Evolutionary conservation across 1,140 invertebrate species (phyloP), one percentile per base, ranked within the genome.

Genomic region (Drosophila kikkawai): DNA sequence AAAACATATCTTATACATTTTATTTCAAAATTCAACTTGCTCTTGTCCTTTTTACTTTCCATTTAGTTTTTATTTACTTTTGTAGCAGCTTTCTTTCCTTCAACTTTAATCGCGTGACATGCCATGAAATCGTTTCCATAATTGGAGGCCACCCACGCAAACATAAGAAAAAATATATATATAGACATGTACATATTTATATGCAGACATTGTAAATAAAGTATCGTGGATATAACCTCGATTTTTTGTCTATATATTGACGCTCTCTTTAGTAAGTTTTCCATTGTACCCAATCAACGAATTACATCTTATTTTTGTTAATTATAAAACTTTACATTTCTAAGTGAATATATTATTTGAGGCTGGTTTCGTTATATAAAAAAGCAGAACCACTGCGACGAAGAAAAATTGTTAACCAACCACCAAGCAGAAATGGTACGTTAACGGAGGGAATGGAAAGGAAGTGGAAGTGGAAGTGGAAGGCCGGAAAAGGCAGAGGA

Each of bases 31-130:
- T 29, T 6, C 5, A 29, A 29, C 26, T 5, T 7, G 26, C 26
- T 29, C 7, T 29, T 29, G 6, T 29, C 26, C 26, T 0, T 29
- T 58, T 34, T 60, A 15, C 19, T 29, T 60, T 34, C 9, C 48
- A 32, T 32, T 37, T 22, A 37, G 17, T 22, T 37, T 55, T 37
- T 13, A 37, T 15, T 36, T 5, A 22, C 13, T 22, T 37, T 55
- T 9, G 13, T 17, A 55, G 34, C 34, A 9, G n/a, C 22, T 58
- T 50, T 60, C 42, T 32, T 29, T 44, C 34, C 60, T 50, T 58
- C 47, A 60, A 77, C 74, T 79, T 79, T 60, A 85, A 79, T 85
- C 82, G 82, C 82, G 82, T 85, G 82, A 81, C 78, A 63, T 58
- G 68, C 56, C 64, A 59, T 66, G 57, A 80, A 78, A 84, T 74